These are phyloP conservation scores for Acleris emargana DNA, from an alignment of 2,888 invertebrate genomes.

Conservation along the genomic window DNA sequence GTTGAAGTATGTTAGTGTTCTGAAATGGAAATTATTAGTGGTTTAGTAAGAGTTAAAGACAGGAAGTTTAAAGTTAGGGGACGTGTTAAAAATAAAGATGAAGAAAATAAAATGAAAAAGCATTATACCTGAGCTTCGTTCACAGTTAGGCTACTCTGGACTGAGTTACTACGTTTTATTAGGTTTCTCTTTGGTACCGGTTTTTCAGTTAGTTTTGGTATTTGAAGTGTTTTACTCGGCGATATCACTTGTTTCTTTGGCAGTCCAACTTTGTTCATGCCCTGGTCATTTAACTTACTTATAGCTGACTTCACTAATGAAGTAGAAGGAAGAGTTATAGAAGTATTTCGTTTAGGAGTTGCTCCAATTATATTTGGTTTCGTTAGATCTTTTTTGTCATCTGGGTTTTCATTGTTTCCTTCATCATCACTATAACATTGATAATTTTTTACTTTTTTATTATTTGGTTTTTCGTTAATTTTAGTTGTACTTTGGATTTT, in stretches of 20 bases:
- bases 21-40: constrained; percentile 75
- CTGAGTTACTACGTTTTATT: constrained; percentile 74
- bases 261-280: constrained; percentile 67
- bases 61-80: constrained; percentile 40
- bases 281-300: constrained; percentile 70
- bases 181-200: constrained; percentile 77
- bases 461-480: constrained; percentile 41
- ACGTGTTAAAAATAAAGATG: constrained; percentile 41
- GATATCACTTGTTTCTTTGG: constrained; percentile 75
- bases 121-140: constrained; percentile 75
- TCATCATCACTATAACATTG: constrained; percentile 46
- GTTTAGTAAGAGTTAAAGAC: constrained; percentile 64
- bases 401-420: constrained; percentile 40
- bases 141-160: constrained; percentile 65
- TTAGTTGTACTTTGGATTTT: constrained; percentile 41
- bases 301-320: constrained; percentile 75
- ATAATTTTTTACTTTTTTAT: constrained; percentile 44
- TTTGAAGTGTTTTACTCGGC: constrained; percentile 77
- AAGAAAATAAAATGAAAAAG: constrained; percentile 56
- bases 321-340: constrained; percentile 70
- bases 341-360: constrained; percentile 68
- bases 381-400: constrained; percentile 46
- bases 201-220: constrained; percentile 78
- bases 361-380: constrained; percentile 78
- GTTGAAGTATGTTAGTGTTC: constrained; percentile 84